Percentiles rank a stretch among this genome's conserved stretches.
phyloP scores from a whole-genome alignment of 2,113 vertebrate genomes.

The Lamprotornis superbus region DNA sequence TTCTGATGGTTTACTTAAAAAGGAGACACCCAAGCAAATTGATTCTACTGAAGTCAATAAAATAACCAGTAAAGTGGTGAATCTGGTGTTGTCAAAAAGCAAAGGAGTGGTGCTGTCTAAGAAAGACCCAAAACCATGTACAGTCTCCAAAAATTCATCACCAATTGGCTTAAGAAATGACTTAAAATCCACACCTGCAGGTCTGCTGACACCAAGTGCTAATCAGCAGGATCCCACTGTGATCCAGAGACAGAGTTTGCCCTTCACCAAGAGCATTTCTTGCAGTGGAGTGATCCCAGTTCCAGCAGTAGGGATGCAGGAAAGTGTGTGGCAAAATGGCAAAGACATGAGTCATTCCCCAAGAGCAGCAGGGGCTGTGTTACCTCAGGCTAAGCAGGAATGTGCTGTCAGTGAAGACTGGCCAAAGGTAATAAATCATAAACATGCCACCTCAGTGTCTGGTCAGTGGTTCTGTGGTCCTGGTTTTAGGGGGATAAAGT shows the following conservation, averaged over 20 bases:
- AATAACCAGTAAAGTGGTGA: conserved; percentile 70
- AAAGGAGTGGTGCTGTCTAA: conserved; percentile 33
- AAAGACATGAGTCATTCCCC: conserved; percentile 39
- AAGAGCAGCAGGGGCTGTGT: conserved; percentile 49
- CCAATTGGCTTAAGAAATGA: conserved; percentile 17
- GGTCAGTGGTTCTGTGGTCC: not conserved
- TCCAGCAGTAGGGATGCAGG: conserved; percentile 36
- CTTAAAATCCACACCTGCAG: conserved; percentile 31
- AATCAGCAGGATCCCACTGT: not conserved
- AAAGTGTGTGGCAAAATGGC: conserved; percentile 4
- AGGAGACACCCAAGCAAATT: conserved; percentile 39
- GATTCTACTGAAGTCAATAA: conserved; percentile 49
- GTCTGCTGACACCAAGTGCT: not conserved
- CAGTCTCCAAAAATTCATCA: not conserved
- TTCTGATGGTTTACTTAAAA: conserved; percentile 41
- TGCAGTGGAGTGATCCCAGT: conserved; percentile 19
- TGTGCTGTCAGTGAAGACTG: conserved; percentile 61
- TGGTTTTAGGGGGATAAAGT: not conserved
- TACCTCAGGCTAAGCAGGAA: conserved; percentile 22
- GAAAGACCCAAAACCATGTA: conserved; percentile 12
- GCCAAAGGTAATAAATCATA: conserved; percentile 71
- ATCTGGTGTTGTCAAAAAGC: conserved; percentile 72
- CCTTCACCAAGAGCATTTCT: not conserved
- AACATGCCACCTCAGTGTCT: not conserved
- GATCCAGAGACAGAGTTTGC: conserved; percentile 43